Evolutionary conservation across 2,797 vertebrate genomes (phyloP), one percentile per base, ranked within the genome.

Genomic region (Acrossocheilus fasciatus): DNA sequence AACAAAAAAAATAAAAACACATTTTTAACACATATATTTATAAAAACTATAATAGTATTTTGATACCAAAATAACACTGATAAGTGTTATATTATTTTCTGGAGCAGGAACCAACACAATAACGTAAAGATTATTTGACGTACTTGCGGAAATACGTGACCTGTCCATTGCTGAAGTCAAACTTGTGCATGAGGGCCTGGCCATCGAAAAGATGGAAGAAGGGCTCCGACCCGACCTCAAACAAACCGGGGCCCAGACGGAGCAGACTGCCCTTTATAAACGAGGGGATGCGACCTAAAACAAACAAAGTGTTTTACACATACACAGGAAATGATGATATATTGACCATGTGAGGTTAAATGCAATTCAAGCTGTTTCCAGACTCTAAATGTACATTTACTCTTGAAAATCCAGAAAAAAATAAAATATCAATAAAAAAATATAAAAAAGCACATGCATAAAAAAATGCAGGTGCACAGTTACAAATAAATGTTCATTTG

Each of bases 131-230:
- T 72, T 15, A 47, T 6, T 26, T 75, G 2, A 89, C 94, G 20
- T 96, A 99, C 98, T 96, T 97, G 84, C 98, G 94, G 89, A 95
- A 95, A 83, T 99, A 99, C 70, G 97, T 98, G 86, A 99, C 97
- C 0, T 98, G 96, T 36, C 98, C 98, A 57, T 99, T 97, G 93
- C 97, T 98, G 92, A 99, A 97, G 92, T 99, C 98, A 0, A 99
- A 99, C 94, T 99, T 99, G 95, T 99, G 98, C 90, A 99, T 97
- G 62, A 99, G 96, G 0, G 98, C 98, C 94, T 99, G 98, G 18
- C 98, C 98, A 5, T 99, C 98, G 11, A 99, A 99, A 77, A 99
- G 95, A 91, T 99, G 98, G 86, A 97, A 98, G 92, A 97, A 99
- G 11, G 97, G 97, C 90, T 99, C 97, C 0, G 97, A 92, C 30